A percentile compares a stretch with the other conserved stretches of the same genome.
Conservation (phyloP, 2,113 vertebrate genomes). For the Pygoscelis antarcticus region DNA sequence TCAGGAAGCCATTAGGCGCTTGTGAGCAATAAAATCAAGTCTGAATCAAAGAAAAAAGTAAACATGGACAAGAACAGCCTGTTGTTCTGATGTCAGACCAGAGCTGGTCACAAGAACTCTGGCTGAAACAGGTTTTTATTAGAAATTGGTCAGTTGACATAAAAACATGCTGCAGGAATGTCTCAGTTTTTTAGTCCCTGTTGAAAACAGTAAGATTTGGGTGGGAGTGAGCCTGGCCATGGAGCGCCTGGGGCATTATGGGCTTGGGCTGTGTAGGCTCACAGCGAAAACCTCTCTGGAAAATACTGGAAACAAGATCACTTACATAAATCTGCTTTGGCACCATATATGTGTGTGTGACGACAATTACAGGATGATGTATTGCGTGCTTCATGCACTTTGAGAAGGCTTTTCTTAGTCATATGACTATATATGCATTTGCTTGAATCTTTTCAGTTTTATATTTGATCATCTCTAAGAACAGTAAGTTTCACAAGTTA, state of each 20-base stretch:
- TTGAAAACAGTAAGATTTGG: background rate
- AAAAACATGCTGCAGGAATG: rapidly evolving
- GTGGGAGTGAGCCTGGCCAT: rapidly evolving
- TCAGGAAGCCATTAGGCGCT: background rate
- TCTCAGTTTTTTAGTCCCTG: background rate
- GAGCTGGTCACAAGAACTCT: rapidly evolving
- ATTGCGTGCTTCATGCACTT: rapidly evolving
- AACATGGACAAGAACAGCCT: background rate
- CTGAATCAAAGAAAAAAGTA: background rate
- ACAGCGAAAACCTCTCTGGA: background rate
- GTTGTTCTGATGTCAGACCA: background rate
- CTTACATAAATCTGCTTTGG: background rate
- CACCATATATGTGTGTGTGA: rapidly evolving
- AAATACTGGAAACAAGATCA: background rate
- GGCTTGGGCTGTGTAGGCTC: background rate
- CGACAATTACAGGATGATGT: rapidly evolving
- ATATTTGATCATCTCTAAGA: background rate
- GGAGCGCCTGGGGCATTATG: background rate
- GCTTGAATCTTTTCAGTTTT: background rate
- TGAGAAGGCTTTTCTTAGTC: background rate
- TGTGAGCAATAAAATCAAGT: background rate
- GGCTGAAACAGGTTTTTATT: background rate
- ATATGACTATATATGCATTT: background rate
- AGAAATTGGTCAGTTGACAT: background rate
- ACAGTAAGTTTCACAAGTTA: background rate